These are phyloP conservation scores for Eilema depressum DNA, from an alignment of 2,888 invertebrate species.

Conservation along the genomic window DNA sequence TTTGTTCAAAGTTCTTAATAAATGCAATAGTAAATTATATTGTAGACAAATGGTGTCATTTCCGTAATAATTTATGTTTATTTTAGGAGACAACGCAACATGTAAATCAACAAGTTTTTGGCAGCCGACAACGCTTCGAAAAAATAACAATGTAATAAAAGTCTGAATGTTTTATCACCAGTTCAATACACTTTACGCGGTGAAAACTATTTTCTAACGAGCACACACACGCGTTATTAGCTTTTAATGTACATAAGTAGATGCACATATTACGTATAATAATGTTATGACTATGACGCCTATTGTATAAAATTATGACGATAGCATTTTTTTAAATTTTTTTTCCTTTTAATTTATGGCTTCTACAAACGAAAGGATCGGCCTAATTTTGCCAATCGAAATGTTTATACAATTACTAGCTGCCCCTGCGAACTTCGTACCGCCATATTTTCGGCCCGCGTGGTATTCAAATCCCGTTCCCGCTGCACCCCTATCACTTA, in stretches of 20 bases:
- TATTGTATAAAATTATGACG: too few species aligned
- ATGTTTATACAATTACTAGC: too few species aligned
- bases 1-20: background rate
- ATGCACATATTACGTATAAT: too few species aligned
- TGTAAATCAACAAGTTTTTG: conserved; percentile 26
- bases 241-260: background rate
- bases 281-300: too few species aligned
- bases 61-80: conserved; percentile 17
- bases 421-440: too few species aligned
- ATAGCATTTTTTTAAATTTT: background rate
- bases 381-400: too few species aligned
- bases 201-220: conserved; percentile 3
- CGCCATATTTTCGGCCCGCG: too few species aligned
- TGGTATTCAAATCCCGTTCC: too few species aligned
- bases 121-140: conserved; percentile 35
- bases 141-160: conserved; percentile 38
- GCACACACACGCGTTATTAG: background rate
- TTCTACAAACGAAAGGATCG: too few species aligned
- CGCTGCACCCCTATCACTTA: too few species aligned
- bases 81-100: conserved; percentile 18
- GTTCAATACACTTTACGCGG: background rate
- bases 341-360: too few species aligned
- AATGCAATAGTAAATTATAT: background rate
- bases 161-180: conserved; percentile 18
- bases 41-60: background rate